Evolutionary conservation across 2,797 vertebrate genomes (phyloP), one percentile per base, ranked within the genome.

Genomic region (Gymnodraco acuticeps): DNA sequence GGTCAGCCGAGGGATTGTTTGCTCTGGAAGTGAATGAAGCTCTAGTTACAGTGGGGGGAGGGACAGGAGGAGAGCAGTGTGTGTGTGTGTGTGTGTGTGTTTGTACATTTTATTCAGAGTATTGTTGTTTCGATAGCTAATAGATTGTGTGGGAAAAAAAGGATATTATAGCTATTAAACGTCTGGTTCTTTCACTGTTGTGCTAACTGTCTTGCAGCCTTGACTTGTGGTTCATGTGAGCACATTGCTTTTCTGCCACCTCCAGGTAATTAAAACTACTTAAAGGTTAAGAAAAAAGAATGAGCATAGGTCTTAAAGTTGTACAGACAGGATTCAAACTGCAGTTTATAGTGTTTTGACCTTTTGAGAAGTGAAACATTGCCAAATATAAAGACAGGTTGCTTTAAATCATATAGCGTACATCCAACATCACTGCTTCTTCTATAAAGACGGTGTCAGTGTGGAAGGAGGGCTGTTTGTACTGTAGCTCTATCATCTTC

Each of bases 1-100:
- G 90, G 91, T 93, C 90, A 91, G 69, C 58, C 12, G 16, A 82
- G 74, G 71, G 80, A 82, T 88, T 83, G 81, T 91, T 93, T 89
- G 86, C 80, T 75, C 81, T 86, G 85, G 69, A 84, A 74, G 81
- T 82, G 76, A 90, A 58, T 66, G 70, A 78, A 75, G 82, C 87
- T 92, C 78, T 53, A 23, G 80, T 92, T 89, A 87, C 81, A 64
- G 70, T 61, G 63, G 64, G 83, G 84, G 86, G 82, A 76, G 59
- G 77, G 71, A 70, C 3, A 1, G 45, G 20, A 59, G 42, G 53
- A 52, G 58, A 64, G 55, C 15, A 1, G 0, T 16, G 66, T 27
- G 23, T 16, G 66, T 1, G 0, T 14, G 63, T 3, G 3, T 27
- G 23, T 27, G 23, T 76, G 51, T 54, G 59, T 53, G 42, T 66